These are phyloP conservation scores for Anagyrus pseudococci DNA, from an alignment of 2,888 invertebrate genomes.

Conservation along the genomic window DNA sequence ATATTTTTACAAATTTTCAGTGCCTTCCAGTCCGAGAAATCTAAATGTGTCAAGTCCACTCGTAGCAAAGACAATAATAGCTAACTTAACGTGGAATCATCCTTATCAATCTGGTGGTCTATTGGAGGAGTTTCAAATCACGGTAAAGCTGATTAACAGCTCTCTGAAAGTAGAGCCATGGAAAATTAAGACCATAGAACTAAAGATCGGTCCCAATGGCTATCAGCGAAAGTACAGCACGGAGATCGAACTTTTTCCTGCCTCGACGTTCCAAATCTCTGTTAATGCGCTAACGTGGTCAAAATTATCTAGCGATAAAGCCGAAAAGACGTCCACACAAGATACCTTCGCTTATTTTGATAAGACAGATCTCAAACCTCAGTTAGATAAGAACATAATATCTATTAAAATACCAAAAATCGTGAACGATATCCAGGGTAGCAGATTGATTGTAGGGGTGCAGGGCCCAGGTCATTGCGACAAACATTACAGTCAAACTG, in stretches of 20 bases:
- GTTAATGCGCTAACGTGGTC: conserved; percentile 39
- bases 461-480: conserved; percentile 38
- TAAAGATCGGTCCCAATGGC: not conserved
- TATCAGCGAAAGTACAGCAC: conserved; percentile 37
- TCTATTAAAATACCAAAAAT: conserved; percentile 42
- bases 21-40: conserved; percentile 30
- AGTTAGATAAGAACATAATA: conserved; percentile 35
- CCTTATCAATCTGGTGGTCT: conserved; percentile 42
- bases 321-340: too few relatives aligned
- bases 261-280: conserved; percentile 40
- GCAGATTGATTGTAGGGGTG: conserved; percentile 39
- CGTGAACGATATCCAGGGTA: conserved; percentile 40
- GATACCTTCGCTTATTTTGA: conserved; percentile 36
- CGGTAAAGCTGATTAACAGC: not conserved
- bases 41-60: not conserved
- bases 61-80: conserved; percentile 21
- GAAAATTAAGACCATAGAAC: not conserved
- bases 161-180: conserved; percentile 6
- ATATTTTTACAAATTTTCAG: too few relatives aligned
- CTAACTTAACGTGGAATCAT: conserved; percentile 43
- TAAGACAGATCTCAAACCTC: conserved; percentile 8
- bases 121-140: conserved; percentile 40
- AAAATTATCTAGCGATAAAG: conserved; percentile 1
- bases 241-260: conserved; percentile 39
- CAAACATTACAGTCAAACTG: not conserved